Conservation (phyloP, 2,113 vertebrate genomes). For the Hymenochirus boettgeri region DNA sequence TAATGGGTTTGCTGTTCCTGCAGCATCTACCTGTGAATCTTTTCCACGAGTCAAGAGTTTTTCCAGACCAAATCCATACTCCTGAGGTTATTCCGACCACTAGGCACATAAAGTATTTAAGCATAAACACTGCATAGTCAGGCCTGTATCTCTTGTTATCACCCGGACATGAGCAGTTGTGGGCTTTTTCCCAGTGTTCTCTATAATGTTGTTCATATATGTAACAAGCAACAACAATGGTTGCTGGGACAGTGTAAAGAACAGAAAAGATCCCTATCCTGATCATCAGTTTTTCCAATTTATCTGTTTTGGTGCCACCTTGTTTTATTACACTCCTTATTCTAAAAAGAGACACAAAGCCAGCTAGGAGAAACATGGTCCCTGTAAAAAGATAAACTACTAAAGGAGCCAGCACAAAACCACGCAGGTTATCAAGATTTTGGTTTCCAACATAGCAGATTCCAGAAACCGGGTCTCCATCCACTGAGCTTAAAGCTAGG, state of each 20-base stretch:
- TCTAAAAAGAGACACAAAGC: slow-evolving; percentile 87
- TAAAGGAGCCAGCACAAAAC: slow-evolving; percentile 83
- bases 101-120: slow-evolving; percentile 95
- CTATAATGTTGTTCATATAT: slow-evolving; percentile 88
- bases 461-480: slow-evolving; percentile 84
- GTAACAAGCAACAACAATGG: slow-evolving; percentile 81
- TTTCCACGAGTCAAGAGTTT: slow-evolving; percentile 87
- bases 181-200: slow-evolving; percentile 80
- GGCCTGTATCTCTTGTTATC: slow-evolving; percentile 70
- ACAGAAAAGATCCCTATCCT: slow-evolving; percentile 84
- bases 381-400: slow-evolving; percentile 86
- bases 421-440: slow-evolving; percentile 71
- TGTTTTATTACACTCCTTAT: slow-evolving; percentile 98
- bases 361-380: slow-evolving; percentile 82
- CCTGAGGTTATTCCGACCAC: slow-evolving; percentile 86
- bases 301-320: slow-evolving; percentile 91
- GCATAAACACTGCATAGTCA: slow-evolving; percentile 87
- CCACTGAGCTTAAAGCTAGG: slow-evolving; percentile 82
- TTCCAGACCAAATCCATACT: slow-evolving; percentile 93
- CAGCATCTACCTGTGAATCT: slow-evolving; percentile 76
- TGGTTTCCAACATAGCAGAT: slow-evolving; percentile 88
- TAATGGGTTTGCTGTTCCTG: slow-evolving; percentile 65
- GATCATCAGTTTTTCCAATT: slow-evolving; percentile 88
- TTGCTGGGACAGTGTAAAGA: slow-evolving; percentile 80
- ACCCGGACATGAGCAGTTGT: slow-evolving; percentile 65